phyloP scores from a whole-genome alignment of 1,140 invertebrate species.

The Psilanteris sp. region DNA sequence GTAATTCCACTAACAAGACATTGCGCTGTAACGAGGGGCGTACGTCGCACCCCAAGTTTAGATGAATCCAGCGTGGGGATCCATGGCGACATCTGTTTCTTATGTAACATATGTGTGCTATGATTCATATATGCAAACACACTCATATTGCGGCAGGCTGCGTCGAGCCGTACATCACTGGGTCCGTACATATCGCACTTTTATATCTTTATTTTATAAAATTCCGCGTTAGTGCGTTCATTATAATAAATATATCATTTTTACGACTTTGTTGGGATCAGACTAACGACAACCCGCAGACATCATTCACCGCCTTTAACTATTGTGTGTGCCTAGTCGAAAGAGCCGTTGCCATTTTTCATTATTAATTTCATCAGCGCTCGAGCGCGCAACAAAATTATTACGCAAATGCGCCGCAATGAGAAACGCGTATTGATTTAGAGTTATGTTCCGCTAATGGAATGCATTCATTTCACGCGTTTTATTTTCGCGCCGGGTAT shows the following conservation, averaged over 20 bases:
- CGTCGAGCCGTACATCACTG: conserved; percentile 22
- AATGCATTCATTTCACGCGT: too few species aligned
- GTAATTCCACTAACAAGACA: conserved; percentile 45
- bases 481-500: too few species aligned
- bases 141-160: conserved; percentile 28
- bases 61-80: conserved; percentile 13
- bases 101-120: conserved; percentile 48
- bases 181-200: conserved; percentile 31
- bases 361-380: too few species aligned
- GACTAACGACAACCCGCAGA: conserved; percentile 1
- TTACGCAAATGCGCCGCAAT: too few species aligned
- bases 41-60: conserved; percentile 13
- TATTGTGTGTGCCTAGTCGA: neutral
- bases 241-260: conserved; percentile 56
- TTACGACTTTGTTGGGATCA: conserved; percentile 24
- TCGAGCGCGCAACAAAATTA: too few species aligned
- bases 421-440: too few species aligned
- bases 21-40: conserved; percentile 20
- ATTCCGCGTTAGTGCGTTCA: conserved; percentile 30
- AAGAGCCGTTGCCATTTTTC: too few species aligned
- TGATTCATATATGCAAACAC: conserved; percentile 53
- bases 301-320: conserved; percentile 16
- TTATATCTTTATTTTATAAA: conserved; percentile 49
- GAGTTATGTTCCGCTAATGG: too few species aligned
- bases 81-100: conserved; percentile 47